Conservation (phyloP, 2,113 vertebrate genomes). For the Callorhinus ursinus region DNA sequence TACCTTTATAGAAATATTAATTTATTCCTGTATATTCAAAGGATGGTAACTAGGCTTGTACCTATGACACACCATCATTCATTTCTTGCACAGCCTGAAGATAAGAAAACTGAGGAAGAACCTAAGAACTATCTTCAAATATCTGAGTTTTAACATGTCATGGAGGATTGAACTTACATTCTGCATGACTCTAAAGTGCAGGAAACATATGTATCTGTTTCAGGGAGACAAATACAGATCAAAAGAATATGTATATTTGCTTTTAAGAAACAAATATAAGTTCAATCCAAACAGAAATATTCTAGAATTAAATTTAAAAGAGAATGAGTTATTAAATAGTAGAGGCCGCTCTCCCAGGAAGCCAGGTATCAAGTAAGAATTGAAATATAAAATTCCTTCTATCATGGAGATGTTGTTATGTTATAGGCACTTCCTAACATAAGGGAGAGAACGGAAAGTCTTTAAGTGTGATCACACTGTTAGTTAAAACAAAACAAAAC, state of each 20-base stretch:
- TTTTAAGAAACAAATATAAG: background rate
- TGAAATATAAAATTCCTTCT: background rate
- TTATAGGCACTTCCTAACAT: background rate
- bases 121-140: background rate
- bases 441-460: background rate
- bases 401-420: background rate
- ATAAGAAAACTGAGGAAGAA: background rate
- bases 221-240: rapidly evolving
- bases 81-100: background rate
- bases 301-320: background rate
- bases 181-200: background rate
- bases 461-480: background rate
- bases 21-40: background rate
- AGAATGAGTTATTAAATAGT: background rate
- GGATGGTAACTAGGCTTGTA: background rate
- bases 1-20: background rate
- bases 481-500: background rate
- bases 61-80: background rate
- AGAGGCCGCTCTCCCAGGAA: background rate
- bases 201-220: background rate
- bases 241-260: background rate
- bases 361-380: background rate
- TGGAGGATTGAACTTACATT: background rate
- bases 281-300: background rate
- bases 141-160: background rate